Conservation (phyloP, 2,888 invertebrate genomes). For the Torymus auratus region DNA sequence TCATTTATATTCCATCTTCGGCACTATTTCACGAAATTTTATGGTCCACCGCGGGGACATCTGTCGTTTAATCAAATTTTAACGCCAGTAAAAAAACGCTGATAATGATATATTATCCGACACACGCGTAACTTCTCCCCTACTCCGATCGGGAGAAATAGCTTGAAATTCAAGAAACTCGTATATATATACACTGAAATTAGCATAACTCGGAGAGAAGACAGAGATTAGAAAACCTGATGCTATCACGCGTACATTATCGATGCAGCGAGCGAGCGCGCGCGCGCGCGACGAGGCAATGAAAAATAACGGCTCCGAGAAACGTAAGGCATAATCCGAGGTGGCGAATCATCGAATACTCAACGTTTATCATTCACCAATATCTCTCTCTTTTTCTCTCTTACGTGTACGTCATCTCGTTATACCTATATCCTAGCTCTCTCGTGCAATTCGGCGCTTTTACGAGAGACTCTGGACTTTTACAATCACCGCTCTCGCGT, state of each 20-base stretch:
- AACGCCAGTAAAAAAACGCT: no score
- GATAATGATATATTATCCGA: background rate
- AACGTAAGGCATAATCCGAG: background rate
- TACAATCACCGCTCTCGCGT: slow-evolving; percentile 38
- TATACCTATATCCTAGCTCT: background rate
- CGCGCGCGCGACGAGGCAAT: slow-evolving; percentile 11
- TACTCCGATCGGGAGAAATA: no score
- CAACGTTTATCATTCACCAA: slow-evolving; percentile 20
- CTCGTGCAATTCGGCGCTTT: slow-evolving; percentile 20
- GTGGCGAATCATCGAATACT: slow-evolving; percentile 10
- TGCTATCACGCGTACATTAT: slow-evolving; percentile 20
- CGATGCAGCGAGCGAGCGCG: slow-evolving; percentile 3
- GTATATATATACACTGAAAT: background rate
- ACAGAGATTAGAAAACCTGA: slow-evolving; percentile 12
- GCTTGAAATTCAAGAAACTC: no score
- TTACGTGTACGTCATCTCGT: slow-evolving; percentile 30
- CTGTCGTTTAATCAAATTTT: background rate
- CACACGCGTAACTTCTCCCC: no score
- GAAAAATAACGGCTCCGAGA: slow-evolving; percentile 28
- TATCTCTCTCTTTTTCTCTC: slow-evolving; percentile 24
- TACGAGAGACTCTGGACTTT: slow-evolving; percentile 46
- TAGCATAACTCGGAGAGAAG: slow-evolving; percentile 21
- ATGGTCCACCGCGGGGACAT: background rate
- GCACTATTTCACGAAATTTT: background rate
- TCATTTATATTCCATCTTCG: slow-evolving; percentile 1